Evolutionary conservation across 1,140 invertebrate species (phyloP).

Genomic region (Saccostrea echinata): DNA sequence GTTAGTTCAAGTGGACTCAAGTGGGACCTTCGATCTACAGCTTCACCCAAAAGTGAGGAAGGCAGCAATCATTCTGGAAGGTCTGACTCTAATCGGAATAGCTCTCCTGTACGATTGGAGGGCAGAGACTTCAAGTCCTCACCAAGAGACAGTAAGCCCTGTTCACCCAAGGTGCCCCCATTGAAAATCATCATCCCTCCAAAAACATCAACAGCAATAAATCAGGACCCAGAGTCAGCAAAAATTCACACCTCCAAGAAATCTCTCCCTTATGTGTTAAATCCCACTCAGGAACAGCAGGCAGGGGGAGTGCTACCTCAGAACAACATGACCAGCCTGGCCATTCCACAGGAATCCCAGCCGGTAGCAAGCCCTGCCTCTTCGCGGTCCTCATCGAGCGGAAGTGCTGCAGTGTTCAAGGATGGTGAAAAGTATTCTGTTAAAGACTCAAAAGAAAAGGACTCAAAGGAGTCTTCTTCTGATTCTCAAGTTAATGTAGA

Average conservation of each 20-base stretch:
- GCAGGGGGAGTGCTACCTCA: constrained; percentile 5
- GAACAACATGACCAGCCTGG: constrained; percentile 43
- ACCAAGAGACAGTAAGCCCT: constrained; percentile 68
- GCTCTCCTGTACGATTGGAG: constrained; percentile 43
- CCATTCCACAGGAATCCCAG: constrained; percentile 42
- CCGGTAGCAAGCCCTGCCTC: constrained; percentile 52
- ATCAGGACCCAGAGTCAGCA: constrained; percentile 61
- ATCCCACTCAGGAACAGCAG: constrained; percentile 69
- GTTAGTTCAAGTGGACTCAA: constrained; percentile 56
- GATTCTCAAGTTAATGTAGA: constrained; percentile 17
- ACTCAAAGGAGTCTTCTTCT: constrained; percentile 6
- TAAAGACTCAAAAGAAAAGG: constrained; percentile 54
- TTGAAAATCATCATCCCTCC: constrained; percentile 76
- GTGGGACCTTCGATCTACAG: constrained; percentile 60
- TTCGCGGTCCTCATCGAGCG: constrained; percentile 59
- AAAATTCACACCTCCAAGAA: constrained; percentile 68
- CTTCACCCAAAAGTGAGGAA: constrained; percentile 55
- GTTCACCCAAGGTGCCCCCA: constrained; percentile 76
- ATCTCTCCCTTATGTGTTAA: constrained; percentile 75
- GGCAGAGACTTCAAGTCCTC: constrained; percentile 43
- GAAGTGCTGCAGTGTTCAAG: constrained; percentile 52
- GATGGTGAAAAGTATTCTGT: constrained; percentile 49
- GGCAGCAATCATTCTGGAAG: constrained; percentile 50
- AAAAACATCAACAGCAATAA: constrained; percentile 64
- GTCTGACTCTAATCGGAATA: constrained; percentile 47